A percentile compares a stretch with the other conserved stretches of the same genome.
These are phyloP conservation scores for Panagrolaimus sp. DNA, from an alignment of 1,140 invertebrate species.

Conservation along the genomic window DNA sequence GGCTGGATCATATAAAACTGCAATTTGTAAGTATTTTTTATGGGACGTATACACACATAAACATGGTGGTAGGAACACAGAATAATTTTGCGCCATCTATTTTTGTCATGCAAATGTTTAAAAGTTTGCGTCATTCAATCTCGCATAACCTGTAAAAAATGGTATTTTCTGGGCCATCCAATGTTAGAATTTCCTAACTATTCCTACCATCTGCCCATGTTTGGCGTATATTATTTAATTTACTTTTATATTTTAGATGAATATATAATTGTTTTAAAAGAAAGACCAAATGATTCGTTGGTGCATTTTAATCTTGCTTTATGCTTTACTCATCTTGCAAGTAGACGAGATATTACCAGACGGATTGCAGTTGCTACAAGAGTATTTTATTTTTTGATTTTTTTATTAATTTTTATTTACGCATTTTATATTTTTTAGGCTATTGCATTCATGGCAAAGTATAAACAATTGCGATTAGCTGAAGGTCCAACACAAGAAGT, in stretches of 20 bases:
- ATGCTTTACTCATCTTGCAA: conserved; percentile 55
- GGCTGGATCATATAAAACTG: conserved; percentile 56
- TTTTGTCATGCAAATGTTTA: too few relatives aligned
- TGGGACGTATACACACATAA: too few relatives aligned
- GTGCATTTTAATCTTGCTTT: conserved; percentile 48
- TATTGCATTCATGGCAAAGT: conserved; percentile 50
- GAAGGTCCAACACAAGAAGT: conserved; percentile 40
- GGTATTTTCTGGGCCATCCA: too few relatives aligned
- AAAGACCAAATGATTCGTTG: conserved; percentile 44
- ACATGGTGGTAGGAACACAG: too few relatives aligned
- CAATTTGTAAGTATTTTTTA: conserved; percentile 36
- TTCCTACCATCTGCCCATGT: too few relatives aligned
- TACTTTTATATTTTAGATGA: conserved; percentile 37
- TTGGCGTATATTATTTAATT: too few relatives aligned
- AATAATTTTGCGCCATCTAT: too few relatives aligned
- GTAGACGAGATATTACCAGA: conserved; percentile 55
- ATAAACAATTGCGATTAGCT: conserved; percentile 32
- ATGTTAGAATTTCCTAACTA: too few relatives aligned
- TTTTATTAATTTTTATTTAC: neutral
- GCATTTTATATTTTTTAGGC: conserved; percentile 32
- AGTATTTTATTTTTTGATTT: conserved; percentile 28
- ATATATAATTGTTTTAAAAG: conserved; percentile 45
- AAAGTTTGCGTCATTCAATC: too few relatives aligned
- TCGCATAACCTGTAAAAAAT: too few relatives aligned
- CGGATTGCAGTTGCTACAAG: conserved; percentile 50